Evolutionary conservation across 2,888 invertebrate species (phyloP).

Genomic region (Ptilodon capucinus): DNA sequence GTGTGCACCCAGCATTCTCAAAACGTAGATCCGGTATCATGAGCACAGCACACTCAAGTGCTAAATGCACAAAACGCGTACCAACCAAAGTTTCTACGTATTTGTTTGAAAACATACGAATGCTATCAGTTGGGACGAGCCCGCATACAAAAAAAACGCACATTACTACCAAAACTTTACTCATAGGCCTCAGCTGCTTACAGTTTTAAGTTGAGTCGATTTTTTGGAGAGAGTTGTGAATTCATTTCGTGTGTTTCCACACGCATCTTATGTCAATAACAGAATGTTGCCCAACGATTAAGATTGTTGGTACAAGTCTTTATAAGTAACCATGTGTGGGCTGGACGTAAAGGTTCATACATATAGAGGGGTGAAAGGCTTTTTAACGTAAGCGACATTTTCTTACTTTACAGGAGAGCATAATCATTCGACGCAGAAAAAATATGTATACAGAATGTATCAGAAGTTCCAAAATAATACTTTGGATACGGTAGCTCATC

Average conservation of each 20-base stretch:
- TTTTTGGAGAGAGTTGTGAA: no score
- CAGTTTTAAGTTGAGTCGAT: no score
- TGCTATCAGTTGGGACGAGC: not conserved
- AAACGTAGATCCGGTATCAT: not conserved
- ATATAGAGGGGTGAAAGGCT: constrained; percentile 1
- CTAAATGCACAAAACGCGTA: constrained; percentile 17
- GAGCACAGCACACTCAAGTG: constrained; percentile 7
- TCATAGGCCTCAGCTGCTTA: no score
- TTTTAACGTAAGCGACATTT: no score
- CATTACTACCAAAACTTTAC: no score
- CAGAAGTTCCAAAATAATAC: no score
- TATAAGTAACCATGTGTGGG: constrained; percentile 21
- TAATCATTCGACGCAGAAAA: no score
- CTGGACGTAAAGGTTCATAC: constrained; percentile 1
- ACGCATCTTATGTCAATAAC: constrained; percentile 16
- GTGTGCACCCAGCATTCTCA: not conserved
- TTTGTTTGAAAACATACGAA: constrained; percentile 15
- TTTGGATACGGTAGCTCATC: no score
- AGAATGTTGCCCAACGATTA: constrained; percentile 22
- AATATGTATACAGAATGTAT: no score
- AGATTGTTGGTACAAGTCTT: constrained; percentile 25
- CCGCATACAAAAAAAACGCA: no score
- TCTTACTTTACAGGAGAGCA: no score
- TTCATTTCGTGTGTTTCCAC: constrained; percentile 8
- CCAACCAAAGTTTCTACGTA: constrained; percentile 6